Evolutionary conservation across 2,888 invertebrate genomes (phyloP).

Genomic region (Patella ulyssiponensis): DNA sequence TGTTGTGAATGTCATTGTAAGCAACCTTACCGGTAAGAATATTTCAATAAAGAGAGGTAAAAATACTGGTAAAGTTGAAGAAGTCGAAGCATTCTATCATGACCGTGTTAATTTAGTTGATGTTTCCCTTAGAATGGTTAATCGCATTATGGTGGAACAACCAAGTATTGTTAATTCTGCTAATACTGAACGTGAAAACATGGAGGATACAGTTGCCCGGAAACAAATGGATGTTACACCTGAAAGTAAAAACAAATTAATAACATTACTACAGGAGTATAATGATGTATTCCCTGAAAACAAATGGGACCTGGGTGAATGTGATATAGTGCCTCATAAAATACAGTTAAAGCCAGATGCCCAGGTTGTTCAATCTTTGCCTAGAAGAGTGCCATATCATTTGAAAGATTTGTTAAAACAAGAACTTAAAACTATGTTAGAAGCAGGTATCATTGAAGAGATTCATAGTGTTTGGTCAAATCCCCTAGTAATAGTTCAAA

Average conservation of each 20-base stretch:
- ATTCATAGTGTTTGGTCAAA: neutral
- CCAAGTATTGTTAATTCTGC: too few species aligned
- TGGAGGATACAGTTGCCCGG: too few species aligned
- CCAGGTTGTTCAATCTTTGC: neutral
- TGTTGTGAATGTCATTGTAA: neutral
- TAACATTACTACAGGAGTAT: neutral
- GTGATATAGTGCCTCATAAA: neutral
- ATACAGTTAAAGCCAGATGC: neutral
- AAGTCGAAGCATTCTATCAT: neutral
- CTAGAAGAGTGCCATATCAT: neutral
- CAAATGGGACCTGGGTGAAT: constrained; percentile 1
- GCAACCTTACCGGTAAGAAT: neutral
- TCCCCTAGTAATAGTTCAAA: neutral
- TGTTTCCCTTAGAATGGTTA: neutral
- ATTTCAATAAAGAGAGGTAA: neutral
- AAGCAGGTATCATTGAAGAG: neutral
- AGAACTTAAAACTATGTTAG: neutral
- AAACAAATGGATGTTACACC: too few species aligned
- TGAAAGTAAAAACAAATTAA: too few species aligned
- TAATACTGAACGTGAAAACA: too few species aligned
- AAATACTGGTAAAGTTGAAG: neutral
- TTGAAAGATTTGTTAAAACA: neutral
- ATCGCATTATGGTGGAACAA: neutral
- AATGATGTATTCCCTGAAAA: neutral
- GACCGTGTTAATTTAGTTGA: neutral